Conservation (phyloP, 2,113 vertebrate species). For the Cercopithecus mona region DNA sequence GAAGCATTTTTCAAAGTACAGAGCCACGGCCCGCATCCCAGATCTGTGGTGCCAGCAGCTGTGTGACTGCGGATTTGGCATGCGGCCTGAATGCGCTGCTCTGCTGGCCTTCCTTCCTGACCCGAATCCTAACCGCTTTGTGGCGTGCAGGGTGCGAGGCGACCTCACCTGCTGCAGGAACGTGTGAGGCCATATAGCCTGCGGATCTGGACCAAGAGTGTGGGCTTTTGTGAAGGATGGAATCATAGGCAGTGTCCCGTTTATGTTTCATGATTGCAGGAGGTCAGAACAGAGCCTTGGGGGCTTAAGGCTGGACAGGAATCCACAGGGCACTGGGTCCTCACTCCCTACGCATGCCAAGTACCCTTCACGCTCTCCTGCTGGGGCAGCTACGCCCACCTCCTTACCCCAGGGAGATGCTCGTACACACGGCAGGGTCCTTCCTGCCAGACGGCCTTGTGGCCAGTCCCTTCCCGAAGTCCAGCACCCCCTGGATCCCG, state of each 20-base stretch:
- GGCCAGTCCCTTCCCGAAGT: fast-evolving
- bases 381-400: fast-evolving
- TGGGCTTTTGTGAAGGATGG: fast-evolving
- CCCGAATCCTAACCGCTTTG: neutral
- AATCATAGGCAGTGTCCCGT: fast-evolving
- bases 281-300: neutral
- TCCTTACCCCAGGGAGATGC: fast-evolving
- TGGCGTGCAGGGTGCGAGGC: too few species aligned
- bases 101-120: fast-evolving
- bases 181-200: fast-evolving
- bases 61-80: fast-evolving
- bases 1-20: too few species aligned
- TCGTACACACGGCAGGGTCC: fast-evolving
- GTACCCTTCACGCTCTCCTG: fast-evolving
- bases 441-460: too few species aligned
- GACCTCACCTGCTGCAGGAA: fast-evolving
- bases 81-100: fast-evolving
- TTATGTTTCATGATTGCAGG: neutral
- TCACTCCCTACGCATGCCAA: fast-evolving
- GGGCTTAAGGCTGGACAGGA: neutral
- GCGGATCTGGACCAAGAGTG: neutral
- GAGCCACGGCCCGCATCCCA: slow-evolving; percentile 62
- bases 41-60: neutral
- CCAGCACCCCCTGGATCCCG: fast-evolving
- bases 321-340: fast-evolving